These are phyloP conservation scores for Onychomys leucogaster DNA, from an alignment of 2,797 vertebrate genomes.

Conservation along the genomic window DNA sequence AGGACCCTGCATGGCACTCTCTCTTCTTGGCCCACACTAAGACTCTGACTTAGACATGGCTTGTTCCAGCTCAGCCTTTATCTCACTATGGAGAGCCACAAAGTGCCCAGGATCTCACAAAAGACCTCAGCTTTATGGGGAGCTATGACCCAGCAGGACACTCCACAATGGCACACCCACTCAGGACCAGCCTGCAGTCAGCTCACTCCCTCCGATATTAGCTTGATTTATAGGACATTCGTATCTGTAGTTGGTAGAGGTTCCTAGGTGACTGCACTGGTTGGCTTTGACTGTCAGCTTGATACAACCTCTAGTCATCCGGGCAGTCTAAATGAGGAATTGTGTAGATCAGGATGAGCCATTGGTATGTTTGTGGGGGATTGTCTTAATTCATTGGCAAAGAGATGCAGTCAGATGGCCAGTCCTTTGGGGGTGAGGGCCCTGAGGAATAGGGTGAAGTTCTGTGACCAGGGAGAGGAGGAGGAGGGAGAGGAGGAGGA, in stretches of 20 bases:
- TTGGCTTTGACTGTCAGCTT: neutral
- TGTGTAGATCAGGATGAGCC: neutral
- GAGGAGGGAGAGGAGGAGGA: rapidly evolving
- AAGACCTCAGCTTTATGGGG: rapidly evolving
- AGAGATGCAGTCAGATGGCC: neutral
- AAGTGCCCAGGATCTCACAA: neutral
- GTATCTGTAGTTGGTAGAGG: neutral
- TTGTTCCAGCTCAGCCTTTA: neutral
- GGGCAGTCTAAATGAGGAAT: neutral
- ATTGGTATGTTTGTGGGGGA: neutral
- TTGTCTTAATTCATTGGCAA: neutral
- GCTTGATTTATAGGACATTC: neutral
- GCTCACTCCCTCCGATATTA: rapidly evolving
- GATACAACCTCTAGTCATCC: neutral
- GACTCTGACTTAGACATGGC: neutral
- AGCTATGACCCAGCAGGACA: neutral
- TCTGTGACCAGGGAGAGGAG: neutral
- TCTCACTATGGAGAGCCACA: neutral
- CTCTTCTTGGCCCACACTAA: too few relatives aligned
- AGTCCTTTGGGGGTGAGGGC: neutral
- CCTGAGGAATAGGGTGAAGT: neutral
- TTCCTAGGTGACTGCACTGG: neutral
- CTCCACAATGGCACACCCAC: rapidly evolving
- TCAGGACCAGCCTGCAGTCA: neutral
- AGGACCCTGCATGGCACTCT: neutral